phyloP scores from a whole-genome alignment of 2,113 vertebrate genomes.

The Megaceryle maxima region DNA sequence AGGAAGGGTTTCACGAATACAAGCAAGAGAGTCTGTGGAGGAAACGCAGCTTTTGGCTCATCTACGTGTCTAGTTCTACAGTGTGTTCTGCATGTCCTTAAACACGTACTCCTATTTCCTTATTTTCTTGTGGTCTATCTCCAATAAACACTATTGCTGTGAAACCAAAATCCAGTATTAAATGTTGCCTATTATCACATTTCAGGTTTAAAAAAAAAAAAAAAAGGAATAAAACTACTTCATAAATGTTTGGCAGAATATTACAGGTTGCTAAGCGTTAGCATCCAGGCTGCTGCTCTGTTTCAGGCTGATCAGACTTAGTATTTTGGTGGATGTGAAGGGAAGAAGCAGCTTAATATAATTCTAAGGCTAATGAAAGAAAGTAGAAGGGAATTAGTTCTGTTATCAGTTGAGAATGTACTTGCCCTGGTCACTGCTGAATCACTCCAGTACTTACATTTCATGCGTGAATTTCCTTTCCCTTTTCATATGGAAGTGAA shows the following conservation, averaged over 20 bases:
- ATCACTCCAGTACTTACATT: neutral
- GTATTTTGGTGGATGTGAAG: neutral
- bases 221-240: neutral
- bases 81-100: neutral
- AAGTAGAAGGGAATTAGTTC: neutral
- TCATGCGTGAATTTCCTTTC: neutral
- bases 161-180: neutral
- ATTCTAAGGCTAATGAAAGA: neutral
- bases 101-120: conserved; percentile 32
- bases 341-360: neutral
- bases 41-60: conserved; percentile 46
- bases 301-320: neutral
- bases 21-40: neutral
- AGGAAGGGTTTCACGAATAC: conserved; percentile 21
- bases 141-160: neutral
- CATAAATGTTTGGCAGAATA: neutral
- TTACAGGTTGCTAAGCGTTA: neutral
- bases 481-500: neutral
- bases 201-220: neutral
- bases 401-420: neutral
- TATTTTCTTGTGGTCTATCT: conserved; percentile 15
- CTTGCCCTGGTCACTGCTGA: neutral
- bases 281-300: neutral
- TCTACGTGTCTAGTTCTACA: neutral
- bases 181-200: neutral